Evolutionary conservation across 1,140 invertebrate species (phyloP).

Genomic region (Leguminivora glycinivorella): DNA sequence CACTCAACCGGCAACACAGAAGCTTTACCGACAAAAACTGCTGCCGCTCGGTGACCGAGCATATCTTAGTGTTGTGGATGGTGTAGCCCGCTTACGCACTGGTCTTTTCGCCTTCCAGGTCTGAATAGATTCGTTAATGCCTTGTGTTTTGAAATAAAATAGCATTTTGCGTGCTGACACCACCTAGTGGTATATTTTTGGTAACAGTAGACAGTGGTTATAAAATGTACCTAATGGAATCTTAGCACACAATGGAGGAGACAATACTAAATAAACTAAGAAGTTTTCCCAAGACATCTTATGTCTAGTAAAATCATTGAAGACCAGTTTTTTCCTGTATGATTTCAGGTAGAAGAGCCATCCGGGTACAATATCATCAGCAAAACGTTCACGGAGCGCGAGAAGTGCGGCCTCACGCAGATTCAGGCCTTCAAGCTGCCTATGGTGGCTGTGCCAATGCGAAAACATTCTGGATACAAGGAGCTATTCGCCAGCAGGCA

Average conservation of each 20-base stretch:
- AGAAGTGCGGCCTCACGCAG: conserved; percentile 81
- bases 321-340: neutral
- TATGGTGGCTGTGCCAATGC: conserved; percentile 75
- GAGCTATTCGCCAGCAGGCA: conserved; percentile 79
- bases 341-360: conserved; percentile 72
- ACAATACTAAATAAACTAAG: too few species aligned
- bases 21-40: conserved; percentile 78
- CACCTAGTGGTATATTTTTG: too few species aligned
- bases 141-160: neutral
- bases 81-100: conserved; percentile 76
- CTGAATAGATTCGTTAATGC: neutral
- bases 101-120: conserved; percentile 80
- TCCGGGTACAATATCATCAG: conserved; percentile 80
- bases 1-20: conserved; percentile 74
- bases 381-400: conserved; percentile 79
- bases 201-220: too few species aligned
- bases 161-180: too few species aligned
- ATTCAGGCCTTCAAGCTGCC: conserved; percentile 79
- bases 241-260: too few species aligned
- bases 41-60: conserved; percentile 73
- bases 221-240: too few species aligned
- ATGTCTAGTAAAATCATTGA: too few species aligned
- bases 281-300: too few species aligned
- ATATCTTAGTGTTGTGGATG: conserved; percentile 73
- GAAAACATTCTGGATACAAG: conserved; percentile 79